Conservation (phyloP, 2,113 vertebrate species). For the Lepisosteus oculatus region DNA sequence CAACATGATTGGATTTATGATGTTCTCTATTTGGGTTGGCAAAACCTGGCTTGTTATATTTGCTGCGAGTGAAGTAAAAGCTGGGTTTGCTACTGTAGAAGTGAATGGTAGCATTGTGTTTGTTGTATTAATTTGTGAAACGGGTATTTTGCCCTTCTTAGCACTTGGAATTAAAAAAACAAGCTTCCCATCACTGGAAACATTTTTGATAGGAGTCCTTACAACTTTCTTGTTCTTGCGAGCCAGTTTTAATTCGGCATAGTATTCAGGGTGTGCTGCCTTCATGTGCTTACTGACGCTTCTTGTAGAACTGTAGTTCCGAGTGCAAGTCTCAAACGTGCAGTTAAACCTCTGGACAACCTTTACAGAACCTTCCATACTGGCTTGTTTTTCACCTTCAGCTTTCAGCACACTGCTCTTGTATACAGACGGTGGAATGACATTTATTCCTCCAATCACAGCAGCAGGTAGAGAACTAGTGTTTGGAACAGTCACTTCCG, state of each 20-base stretch:
- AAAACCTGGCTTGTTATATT: constrained; percentile 61
- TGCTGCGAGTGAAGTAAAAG: constrained; percentile 55
- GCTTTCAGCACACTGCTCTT: constrained; percentile 7
- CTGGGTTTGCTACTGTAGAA: constrained; percentile 44
- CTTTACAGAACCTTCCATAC: constrained; percentile 47
- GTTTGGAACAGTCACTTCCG: constrained; percentile 47
- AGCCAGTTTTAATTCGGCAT: constrained; percentile 79
- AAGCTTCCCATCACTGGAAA: constrained; percentile 57
- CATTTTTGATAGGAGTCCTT: constrained; percentile 45
- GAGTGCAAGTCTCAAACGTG: constrained; percentile 79
- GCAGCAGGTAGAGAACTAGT: constrained; percentile 28
- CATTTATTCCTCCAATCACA: constrained; percentile 27
- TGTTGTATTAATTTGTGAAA: constrained; percentile 60
- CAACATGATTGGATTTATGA: constrained; percentile 72
- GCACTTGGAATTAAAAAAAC: constrained; percentile 51
- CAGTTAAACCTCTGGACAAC: constrained; percentile 77
- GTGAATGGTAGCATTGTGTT: constrained; percentile 33
- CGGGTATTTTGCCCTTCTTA: constrained; percentile 44
- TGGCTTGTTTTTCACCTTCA: constrained; percentile 40
- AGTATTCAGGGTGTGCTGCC: constrained; percentile 83
- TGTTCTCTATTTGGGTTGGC: constrained; percentile 69
- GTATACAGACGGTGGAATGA: constrained; percentile 29
- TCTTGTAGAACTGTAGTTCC: constrained; percentile 83
- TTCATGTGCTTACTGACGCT: constrained; percentile 96
- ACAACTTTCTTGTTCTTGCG: constrained; percentile 71